phyloP scores from a whole-genome alignment of 2,888 invertebrate species.

The Cerastis rubricosa region DNA sequence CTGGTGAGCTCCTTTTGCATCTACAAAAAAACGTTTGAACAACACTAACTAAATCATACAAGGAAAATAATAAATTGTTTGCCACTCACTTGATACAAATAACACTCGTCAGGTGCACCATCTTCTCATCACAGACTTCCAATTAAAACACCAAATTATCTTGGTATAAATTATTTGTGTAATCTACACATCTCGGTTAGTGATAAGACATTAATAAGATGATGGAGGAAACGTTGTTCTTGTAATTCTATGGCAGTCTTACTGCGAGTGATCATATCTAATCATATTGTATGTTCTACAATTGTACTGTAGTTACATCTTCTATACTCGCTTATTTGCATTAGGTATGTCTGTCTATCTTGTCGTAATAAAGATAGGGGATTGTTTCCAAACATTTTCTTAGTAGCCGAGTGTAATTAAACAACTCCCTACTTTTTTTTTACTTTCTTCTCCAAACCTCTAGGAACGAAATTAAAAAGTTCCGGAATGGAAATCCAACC shows the following conservation, averaged over 20 bases:
- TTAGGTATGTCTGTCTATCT: conserved; percentile 11
- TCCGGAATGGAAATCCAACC: background rate
- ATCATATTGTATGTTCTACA: conserved; percentile 74
- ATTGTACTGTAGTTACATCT: conserved; percentile 25
- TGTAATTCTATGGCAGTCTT: conserved; percentile 54
- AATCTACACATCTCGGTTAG: conserved; percentile 34
- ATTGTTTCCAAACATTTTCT: conserved; percentile 4
- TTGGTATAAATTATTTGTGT: conserved; percentile 38
- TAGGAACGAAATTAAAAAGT: background rate
- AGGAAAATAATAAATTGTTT: background rate
- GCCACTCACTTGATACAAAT: conserved; percentile 63
- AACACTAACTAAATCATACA: background rate
- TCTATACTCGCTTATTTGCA: conserved; percentile 30
- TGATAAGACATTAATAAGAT: conserved; percentile 59
- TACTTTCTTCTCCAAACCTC: background rate
- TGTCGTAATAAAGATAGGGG: background rate
- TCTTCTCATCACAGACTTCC: conserved; percentile 31
- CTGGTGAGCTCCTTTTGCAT: background rate
- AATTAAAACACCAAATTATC: conserved; percentile 51
- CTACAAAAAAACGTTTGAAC: background rate
- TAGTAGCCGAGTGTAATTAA: background rate
- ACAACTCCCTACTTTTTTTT: background rate
- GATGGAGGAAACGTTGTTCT: conserved; percentile 53
- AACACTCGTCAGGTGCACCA: conserved; percentile 58
- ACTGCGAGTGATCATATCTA: conserved; percentile 71